Evolutionary conservation across 2,113 vertebrate genomes (phyloP).

Genomic region (Eira barbara): DNA sequence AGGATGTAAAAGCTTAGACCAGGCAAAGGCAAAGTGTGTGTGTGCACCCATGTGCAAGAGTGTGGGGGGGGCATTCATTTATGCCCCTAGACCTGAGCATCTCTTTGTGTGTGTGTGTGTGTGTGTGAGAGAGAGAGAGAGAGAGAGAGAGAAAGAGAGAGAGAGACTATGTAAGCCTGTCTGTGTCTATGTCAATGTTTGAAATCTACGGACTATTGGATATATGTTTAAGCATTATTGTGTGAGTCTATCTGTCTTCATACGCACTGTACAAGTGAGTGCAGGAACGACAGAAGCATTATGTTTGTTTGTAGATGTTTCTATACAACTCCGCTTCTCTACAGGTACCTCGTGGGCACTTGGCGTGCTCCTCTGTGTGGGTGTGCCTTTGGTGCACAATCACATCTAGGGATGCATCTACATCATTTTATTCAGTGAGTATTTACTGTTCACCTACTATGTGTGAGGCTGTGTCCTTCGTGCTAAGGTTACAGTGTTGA

Average conservation of each 20-base stretch:
- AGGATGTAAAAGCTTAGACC: background rate
- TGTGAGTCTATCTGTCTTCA: background rate
- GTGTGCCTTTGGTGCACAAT: background rate
- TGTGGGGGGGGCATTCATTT: background rate
- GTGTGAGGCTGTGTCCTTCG: background rate
- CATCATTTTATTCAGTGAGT: accelerated
- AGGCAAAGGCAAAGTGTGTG: background rate
- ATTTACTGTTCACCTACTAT: background rate
- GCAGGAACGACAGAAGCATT: background rate
- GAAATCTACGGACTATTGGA: background rate
- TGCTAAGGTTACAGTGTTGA: background rate
- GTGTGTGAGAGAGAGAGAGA: too few species aligned
- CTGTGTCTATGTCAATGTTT: background rate
- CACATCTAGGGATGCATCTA: accelerated
- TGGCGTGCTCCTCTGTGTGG: background rate
- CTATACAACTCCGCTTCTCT: background rate
- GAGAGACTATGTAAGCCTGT: background rate
- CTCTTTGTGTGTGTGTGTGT: background rate
- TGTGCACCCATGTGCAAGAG: accelerated
- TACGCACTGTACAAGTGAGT: background rate
- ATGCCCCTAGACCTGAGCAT: background rate
- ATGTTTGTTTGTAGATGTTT: background rate
- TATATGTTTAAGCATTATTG: background rate
- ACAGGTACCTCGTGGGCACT: background rate
- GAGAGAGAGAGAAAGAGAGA: background rate